phyloP scores from a whole-genome alignment of 2,888 invertebrate species.

The Aromia moschata region DNA sequence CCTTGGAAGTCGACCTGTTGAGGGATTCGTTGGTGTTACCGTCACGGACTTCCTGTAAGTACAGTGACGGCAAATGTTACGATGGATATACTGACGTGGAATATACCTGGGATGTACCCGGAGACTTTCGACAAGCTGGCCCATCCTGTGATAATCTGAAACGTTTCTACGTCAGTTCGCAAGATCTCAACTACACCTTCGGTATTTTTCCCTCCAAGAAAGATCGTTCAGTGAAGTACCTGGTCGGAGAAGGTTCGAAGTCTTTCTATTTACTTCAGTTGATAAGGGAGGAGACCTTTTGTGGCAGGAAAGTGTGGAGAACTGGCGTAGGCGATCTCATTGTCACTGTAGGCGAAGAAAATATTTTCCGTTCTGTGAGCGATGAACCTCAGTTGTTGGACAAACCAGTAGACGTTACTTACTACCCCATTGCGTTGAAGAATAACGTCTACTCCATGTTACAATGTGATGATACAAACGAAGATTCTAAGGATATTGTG shows the following conservation, averaged over 20 bases:
- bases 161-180: not conserved
- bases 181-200: not conserved
- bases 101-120: not conserved
- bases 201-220: not conserved
- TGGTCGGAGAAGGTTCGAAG: not conserved
- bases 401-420: not conserved
- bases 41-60: not conserved
- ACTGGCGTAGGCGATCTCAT: conserved; percentile 1
- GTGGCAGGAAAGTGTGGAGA: not conserved
- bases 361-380: not conserved
- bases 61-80: not conserved
- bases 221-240: not conserved
- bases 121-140: not conserved
- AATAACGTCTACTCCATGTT: not conserved
- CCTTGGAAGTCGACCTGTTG: not conserved
- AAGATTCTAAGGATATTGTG: too few species aligned
- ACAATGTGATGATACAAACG: not conserved
- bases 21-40: not conserved
- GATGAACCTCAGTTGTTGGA: too few species aligned
- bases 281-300: conserved; percentile 1
- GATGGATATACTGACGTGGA: not conserved
- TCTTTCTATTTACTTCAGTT: not conserved
- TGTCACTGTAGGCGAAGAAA: conserved; percentile 5
- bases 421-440: not conserved
- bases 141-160: not conserved